Evolutionary conservation across 2,113 vertebrate genomes (phyloP), one percentile per base, ranked within the genome.

Genomic region (Halcyon malimbica): DNA sequence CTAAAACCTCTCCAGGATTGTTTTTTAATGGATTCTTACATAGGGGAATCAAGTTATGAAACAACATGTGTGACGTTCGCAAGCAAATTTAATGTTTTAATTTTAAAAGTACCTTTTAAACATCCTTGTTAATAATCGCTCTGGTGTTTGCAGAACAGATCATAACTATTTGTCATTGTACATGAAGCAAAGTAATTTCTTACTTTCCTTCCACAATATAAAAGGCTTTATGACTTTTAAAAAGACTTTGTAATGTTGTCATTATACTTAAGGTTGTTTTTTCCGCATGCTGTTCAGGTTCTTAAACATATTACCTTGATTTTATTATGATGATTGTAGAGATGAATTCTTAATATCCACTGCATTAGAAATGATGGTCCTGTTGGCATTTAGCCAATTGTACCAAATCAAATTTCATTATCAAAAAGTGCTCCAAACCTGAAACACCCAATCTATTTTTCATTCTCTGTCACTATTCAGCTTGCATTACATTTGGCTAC

Each of bases 381-480:
- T n/a, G 24, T 26, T 93, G 53, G 4, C 65, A 42, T 51, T 91
- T 82, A 85, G n/a, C 20, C 24, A 59, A 37, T 5, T 41, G 5
- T 63, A 68, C n/a, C 46, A 7, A 37, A 31, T 82, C 16, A 57
- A 13, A 70, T 75, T 79, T 53, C 37, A 23, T 88, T 78, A 54
- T 53, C 26, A 39, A 35, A 35, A 54, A 73, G 6, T 81, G 70
- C 48, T 69, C 41, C 84, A 89, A 63, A 91, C 41, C 48, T 89
- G 68, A 93, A 96, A 92, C 76, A 83, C 57, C 21, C 76, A 31
- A 57, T 92, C 80, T 89, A 70, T 92, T 97, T 96, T 96, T 97
- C 80, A 51, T 93, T 95, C 73, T 95, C 54, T 94, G 44, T 95
- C 95, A 85, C 65, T 63, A 9, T 91, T 93, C 95, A 51, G 54